Evolutionary conservation across 1,140 invertebrate genomes (phyloP), one percentile per base, ranked within the genome.

Genomic region (Zaprionus inermis): DNA sequence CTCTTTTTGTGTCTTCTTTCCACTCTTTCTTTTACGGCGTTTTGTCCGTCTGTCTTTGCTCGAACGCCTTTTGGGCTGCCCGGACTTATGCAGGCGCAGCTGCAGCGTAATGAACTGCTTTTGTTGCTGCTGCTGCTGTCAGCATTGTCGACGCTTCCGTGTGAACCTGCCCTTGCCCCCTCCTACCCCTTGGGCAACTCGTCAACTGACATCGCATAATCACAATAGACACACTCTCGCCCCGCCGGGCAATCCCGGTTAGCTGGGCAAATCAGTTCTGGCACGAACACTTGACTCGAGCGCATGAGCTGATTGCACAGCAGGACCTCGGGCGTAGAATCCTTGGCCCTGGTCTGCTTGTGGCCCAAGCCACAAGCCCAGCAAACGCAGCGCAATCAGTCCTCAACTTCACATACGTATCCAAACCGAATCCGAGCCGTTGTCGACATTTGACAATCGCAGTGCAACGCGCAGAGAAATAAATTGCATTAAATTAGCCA

Each of bases 121-220:
- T 41, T 30, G 46, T 55, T 52, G 63, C 34, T 63, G 56, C n/a
- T 52, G 46, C 38, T 64, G 70, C 34, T 46, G 61, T 63, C 58
- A 49, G n/a, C 51, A 52, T 60, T 82, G 79, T 64, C 73, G 56
- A 68, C 67, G 76, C 73, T 86, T 86, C 76, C 83, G 79, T 79
- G 69, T 73, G 76, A 68, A 66, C 41, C 65, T n/a, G n/a, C n/a
- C n/a, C n/a, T 1, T 2, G 5, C n/a, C 36, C 7, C 38, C 38
- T n/a, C 14, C 2, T 0, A 1, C 79, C 69, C 41, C 67, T 55
- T 68, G 79, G 76, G 79, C 28, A 56, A 51, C 76, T 78, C 76
- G 79, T 78, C 80, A 78, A 67, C 65, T 22, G 51, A 61, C 82
- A 71, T 88, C 69, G 73, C 69, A 86, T 88, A 88, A 88, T 88